Conservation (phyloP, 2,797 vertebrate species). For the Psittacula derbiana region DNA sequence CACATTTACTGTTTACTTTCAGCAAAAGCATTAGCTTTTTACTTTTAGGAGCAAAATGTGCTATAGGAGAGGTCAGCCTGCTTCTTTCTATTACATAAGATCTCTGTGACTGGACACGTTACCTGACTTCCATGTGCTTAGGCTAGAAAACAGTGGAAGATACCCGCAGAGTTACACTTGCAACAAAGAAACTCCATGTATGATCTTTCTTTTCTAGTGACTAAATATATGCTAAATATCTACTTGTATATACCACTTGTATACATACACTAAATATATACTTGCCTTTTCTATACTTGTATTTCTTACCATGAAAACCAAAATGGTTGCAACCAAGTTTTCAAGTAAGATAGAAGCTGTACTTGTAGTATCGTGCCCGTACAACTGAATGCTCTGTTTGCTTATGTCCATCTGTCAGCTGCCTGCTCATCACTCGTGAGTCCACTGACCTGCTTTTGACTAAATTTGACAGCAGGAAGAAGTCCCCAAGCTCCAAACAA, state of each 20-base stretch:
- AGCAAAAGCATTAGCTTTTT: not conserved
- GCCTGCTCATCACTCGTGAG: not conserved
- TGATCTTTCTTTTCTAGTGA: not conserved
- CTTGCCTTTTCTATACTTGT: not conserved
- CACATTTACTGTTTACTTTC: not conserved
- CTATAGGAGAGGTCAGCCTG: not conserved
- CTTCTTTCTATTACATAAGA: not conserved
- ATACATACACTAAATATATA: not conserved
- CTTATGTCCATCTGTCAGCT: not conserved
- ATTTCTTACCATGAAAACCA: not conserved
- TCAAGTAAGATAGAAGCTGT: not conserved
- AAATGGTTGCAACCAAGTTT: not conserved
- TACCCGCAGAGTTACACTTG: not conserved
- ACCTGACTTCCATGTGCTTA: not conserved
- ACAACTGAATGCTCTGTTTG: not conserved
- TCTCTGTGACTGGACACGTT: not conserved
- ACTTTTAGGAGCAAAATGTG: not conserved
- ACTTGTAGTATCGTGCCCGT: not conserved
- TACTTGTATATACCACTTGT: not conserved
- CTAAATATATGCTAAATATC: not conserved
- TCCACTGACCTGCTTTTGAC: slow-evolving; percentile 4
- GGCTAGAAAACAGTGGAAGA: not conserved
- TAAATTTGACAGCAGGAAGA: slow-evolving; percentile 13
- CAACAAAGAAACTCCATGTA: not conserved
- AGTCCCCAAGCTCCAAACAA: slow-evolving; percentile 14